Base-by-base conservation (phyloP, 2,888 invertebrate genomes). In the Scrobipalpa atriplicella region DNA sequence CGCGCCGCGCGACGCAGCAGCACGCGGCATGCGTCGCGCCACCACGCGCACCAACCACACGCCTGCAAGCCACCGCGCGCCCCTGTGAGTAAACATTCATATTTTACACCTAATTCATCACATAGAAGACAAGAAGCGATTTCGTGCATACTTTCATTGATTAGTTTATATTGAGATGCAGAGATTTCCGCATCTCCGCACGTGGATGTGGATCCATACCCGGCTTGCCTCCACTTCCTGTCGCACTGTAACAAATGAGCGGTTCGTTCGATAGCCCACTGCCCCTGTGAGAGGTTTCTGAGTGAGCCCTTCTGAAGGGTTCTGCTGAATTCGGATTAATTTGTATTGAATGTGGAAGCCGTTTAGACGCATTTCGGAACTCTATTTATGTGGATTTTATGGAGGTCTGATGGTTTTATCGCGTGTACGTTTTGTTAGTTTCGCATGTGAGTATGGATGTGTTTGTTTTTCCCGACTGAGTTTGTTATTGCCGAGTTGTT, bases 191-290 rank as follows among this genome's bases (percentile, higher is more conserved):
- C 67, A 80, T 81, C 81, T 83, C 85, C 83, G 85, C 90, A 92
- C 91, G 91, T 91, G 91, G 84, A 85, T 82, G 91, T 91, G 91
- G 84, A 85, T 82, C 80, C 74, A 81, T 86, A 81, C 78, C 79
- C 81, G 82, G 77, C 72, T 78, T 78, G 82, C 82, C 77, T 84
- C 78, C 75, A 38, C 64, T 64, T 64, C 64, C 75, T 82, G 82
- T 85, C 87, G 86, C 87, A 86, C 66, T 39, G 83, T 85, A 84
- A 87, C 87, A 89, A 89, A 89, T 89, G 88, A 89, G 83, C 84
- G 88, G 82, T 85, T 82, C 89, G 90, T 90, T 92, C 91, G 86
- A 92, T 92, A 92, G 90, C 92, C 92, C 90, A 92, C 86, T 92
- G 92, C 92, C 92, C 92, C 92, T 92, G 87, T 92, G 83, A 91